Conservation (phyloP, 2,888 invertebrate species). For the Calliscelio sp. region DNA sequence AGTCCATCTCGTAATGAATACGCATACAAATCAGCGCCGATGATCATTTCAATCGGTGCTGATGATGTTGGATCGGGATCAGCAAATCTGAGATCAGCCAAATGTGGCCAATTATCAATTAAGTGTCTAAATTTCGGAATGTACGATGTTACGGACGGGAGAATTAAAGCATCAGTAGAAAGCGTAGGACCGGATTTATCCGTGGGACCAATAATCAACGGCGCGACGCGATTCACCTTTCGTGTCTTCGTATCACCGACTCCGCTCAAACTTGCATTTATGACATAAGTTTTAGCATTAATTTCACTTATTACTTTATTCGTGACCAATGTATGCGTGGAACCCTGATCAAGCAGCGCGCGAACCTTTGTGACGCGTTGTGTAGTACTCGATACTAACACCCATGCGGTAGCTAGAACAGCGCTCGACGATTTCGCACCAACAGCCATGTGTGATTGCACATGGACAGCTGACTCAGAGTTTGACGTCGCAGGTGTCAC, state of each 20-base stretch:
- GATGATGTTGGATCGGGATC: neutral
- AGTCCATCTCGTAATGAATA: neutral
- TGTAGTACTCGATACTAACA: neutral
- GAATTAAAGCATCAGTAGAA: neutral
- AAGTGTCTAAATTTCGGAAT: neutral
- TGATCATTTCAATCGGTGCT: neutral
- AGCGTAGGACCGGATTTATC: too few relatives aligned
- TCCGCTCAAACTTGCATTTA: too few relatives aligned
- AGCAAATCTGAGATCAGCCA: neutral
- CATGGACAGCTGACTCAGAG: too few relatives aligned
- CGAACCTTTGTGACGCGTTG: neutral
- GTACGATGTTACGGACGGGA: neutral
- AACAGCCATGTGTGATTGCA: too few relatives aligned
- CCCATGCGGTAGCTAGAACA: neutral
- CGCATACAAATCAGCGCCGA: neutral
- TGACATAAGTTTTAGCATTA: too few relatives aligned
- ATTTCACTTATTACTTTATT: too few relatives aligned
- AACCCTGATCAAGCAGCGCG: neutral
- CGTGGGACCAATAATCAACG: too few relatives aligned
- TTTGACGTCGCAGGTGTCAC: too few relatives aligned
- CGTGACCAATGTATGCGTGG: neutral
- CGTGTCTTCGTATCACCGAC: neutral
- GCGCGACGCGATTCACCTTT: too few relatives aligned
- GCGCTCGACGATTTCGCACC: too few relatives aligned
- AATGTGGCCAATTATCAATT: slow-evolving; percentile 1